Conservation (phyloP, 1,140 invertebrate genomes). For the Neomicropteryx cornuta region DNA sequence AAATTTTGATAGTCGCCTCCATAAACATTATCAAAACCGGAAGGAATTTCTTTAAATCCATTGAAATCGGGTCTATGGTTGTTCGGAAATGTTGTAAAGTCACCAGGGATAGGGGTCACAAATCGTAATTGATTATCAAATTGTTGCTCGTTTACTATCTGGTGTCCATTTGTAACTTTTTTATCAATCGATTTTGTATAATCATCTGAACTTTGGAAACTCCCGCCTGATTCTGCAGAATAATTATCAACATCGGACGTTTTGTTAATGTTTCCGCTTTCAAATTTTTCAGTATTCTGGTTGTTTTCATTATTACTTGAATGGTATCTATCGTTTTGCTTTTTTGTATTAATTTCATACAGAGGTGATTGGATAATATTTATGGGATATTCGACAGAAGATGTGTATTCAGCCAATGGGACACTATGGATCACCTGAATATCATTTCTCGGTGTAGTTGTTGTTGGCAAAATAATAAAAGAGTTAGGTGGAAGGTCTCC, state of each 20-base stretch:
- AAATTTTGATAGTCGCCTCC: constrained; percentile 31
- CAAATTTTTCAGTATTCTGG: too few relatives aligned
- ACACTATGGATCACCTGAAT: constrained; percentile 48
- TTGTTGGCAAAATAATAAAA: constrained; percentile 18
- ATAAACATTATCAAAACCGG: constrained; percentile 28
- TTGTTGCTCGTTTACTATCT: too few relatives aligned
- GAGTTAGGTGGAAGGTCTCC: too few relatives aligned
- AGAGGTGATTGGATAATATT: constrained; percentile 49
- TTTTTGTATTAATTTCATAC: too few relatives aligned
- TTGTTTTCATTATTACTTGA: too few relatives aligned
- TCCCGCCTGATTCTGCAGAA: constrained; percentile 14
- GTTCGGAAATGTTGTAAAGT: constrained; percentile 14
- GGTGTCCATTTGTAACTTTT: too few relatives aligned
- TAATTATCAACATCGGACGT: constrained; percentile 9
- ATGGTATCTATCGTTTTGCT: too few relatives aligned
- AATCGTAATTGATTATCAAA: too few relatives aligned
- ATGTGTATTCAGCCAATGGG: constrained; percentile 47
- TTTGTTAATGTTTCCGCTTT: too few relatives aligned
- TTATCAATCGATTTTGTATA: constrained; percentile 5
- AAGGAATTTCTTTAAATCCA: constrained; percentile 30
- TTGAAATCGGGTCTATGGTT: constrained; percentile 26
- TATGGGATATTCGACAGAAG: constrained; percentile 52
- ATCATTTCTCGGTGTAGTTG: constrained; percentile 17
- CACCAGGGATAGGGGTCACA: too few relatives aligned
- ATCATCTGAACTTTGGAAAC: constrained; percentile 7